These are phyloP conservation scores for Prochilodus magdalenae DNA, from an alignment of 2,113 vertebrate species.

Conservation along the genomic window DNA sequence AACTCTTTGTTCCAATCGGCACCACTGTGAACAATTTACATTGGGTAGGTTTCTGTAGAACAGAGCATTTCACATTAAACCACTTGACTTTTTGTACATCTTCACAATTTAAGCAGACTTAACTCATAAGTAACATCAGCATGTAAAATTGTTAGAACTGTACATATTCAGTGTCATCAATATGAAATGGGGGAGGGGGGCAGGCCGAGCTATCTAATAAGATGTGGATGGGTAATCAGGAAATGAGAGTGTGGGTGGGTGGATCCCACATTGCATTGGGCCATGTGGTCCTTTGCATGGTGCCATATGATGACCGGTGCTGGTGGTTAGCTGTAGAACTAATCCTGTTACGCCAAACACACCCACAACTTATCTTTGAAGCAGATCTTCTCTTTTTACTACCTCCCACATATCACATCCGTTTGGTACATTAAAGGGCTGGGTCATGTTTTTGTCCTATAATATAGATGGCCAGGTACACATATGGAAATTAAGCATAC, in stretches of 20 bases:
- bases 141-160: too few relatives aligned
- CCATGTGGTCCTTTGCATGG: constrained; percentile 27
- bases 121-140: background rate
- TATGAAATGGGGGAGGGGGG: background rate
- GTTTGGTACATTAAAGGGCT: background rate
- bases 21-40: too few relatives aligned
- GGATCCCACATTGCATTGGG: background rate
- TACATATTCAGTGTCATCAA: too few relatives aligned
- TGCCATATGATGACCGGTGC: constrained; percentile 50
- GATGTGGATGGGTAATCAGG: constrained; percentile 32
- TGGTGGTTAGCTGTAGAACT: constrained; percentile 39
- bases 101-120: too few relatives aligned
- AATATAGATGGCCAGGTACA: background rate
- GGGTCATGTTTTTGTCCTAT: background rate
- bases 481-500: too few relatives aligned
- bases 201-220: constrained; percentile 26
- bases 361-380: constrained; percentile 8
- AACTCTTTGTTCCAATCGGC: too few relatives aligned
- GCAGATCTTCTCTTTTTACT: constrained; percentile 6
- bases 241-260: constrained; percentile 31
- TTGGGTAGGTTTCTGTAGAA: too few relatives aligned
- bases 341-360: constrained; percentile 56
- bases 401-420: background rate
- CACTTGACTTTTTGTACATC: too few relatives aligned
- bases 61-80: too few relatives aligned